phyloP scores from a whole-genome alignment of 2,113 vertebrate genomes.

The Illadopsis cleaveri region DNA sequence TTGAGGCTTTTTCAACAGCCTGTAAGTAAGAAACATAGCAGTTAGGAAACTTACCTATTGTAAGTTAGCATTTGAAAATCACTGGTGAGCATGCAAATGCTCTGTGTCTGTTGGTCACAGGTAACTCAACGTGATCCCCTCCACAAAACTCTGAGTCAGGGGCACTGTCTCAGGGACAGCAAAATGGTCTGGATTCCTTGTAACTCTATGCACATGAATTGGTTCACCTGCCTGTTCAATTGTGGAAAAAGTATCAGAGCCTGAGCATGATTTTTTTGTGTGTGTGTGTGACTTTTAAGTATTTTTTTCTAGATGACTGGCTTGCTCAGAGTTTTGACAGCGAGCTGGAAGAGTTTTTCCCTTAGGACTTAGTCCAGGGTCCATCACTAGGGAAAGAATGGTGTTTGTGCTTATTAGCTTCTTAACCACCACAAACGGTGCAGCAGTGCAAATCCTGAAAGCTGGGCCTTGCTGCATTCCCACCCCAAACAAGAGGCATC shows the following conservation, averaged over 20 bases:
- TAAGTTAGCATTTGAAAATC: background rate
- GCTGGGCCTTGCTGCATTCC: background rate
- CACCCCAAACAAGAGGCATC: background rate
- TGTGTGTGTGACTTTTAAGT: background rate
- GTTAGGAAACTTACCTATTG: background rate
- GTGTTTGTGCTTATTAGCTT: background rate
- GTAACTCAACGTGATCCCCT: background rate
- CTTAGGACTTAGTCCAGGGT: background rate
- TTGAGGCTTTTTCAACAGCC: background rate
- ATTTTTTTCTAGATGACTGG: background rate
- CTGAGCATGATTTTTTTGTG: background rate
- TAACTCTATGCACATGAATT: background rate
- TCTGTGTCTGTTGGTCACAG: background rate
- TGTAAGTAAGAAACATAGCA: background rate
- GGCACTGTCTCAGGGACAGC: background rate
- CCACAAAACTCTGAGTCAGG: background rate
- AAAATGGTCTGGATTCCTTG: background rate
- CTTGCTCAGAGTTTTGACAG: background rate
- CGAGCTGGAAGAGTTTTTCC: background rate
- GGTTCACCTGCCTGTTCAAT: background rate
- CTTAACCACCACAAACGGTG: accelerated
- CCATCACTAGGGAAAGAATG: background rate
- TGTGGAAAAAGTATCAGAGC: background rate
- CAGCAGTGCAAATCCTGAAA: background rate
- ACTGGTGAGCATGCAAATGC: background rate